Conservation (phyloP, 2,888 invertebrate species). For the Flabesymbios commensalis region DNA sequence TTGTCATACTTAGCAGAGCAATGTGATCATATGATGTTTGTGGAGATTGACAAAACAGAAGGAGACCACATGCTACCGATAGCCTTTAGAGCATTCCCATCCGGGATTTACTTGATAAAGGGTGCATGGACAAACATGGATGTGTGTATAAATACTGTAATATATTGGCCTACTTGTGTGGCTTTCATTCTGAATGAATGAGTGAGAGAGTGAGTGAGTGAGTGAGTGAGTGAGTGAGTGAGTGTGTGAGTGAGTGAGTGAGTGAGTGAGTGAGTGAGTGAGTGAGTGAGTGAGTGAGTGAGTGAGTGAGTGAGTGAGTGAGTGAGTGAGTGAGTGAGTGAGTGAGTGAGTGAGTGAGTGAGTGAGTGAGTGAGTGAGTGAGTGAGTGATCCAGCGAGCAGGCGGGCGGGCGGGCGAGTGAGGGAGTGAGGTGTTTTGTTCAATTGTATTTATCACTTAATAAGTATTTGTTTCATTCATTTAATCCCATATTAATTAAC, state of each 20-base stretch:
- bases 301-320: neutral
- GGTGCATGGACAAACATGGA: too few relatives aligned
- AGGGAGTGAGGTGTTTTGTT: neutral
- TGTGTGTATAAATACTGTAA: too few relatives aligned
- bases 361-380: neutral
- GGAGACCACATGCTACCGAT: too few relatives aligned
- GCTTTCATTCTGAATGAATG: neutral
- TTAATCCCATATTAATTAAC: too few relatives aligned
- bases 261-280: neutral
- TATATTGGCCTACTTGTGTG: too few relatives aligned
- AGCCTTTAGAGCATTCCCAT: too few relatives aligned
- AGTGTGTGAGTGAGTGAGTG: neutral
- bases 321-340: neutral
- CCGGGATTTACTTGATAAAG: too few relatives aligned
- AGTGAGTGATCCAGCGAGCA: neutral
- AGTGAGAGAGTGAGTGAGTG: conserved; percentile 2
- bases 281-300: neutral
- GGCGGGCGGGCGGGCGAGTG: neutral
- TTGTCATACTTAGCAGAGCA: too few relatives aligned
- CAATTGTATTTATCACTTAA: too few relatives aligned
- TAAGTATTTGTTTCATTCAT: too few relatives aligned
- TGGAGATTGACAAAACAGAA: too few relatives aligned
- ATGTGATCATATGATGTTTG: too few relatives aligned
- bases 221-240: neutral
- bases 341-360: neutral